These are phyloP conservation scores for Melanostigma gelatinosum DNA, from an alignment of 2,113 vertebrate genomes.

Conservation along the genomic window DNA sequence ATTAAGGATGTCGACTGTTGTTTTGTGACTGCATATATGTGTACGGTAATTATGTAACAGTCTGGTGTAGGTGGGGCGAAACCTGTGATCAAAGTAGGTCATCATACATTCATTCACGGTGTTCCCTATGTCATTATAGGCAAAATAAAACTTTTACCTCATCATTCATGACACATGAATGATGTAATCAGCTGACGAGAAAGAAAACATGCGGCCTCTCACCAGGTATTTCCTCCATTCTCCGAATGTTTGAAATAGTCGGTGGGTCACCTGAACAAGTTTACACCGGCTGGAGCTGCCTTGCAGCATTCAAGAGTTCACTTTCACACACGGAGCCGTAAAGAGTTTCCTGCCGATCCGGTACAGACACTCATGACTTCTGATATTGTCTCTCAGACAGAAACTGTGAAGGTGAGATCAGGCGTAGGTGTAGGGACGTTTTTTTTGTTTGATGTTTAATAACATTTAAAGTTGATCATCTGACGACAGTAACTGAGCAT, in stretches of 20 bases:
- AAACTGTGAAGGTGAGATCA: neutral
- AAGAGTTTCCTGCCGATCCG: neutral
- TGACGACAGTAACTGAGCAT: neutral
- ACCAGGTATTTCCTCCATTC: conserved; percentile 56
- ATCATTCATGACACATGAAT: neutral
- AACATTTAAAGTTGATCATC: neutral
- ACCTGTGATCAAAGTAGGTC: conserved; percentile 8
- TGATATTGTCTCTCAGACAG: neutral
- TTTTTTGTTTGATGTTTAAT: neutral
- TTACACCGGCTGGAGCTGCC: conserved; percentile 50
- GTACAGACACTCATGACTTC: neutral
- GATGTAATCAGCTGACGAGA: neutral
- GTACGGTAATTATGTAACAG: neutral
- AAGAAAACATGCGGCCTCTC: conserved; percentile 6
- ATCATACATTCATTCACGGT: neutral
- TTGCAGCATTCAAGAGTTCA: neutral
- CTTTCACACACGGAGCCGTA: neutral
- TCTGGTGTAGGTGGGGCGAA: conserved; percentile 7
- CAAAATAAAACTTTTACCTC: neutral
- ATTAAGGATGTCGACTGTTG: neutral
- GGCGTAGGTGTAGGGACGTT: neutral
- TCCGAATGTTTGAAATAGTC: conserved; percentile 57
- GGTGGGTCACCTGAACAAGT: conserved; percentile 49
- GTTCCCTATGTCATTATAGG: neutral
- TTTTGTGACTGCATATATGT: conserved; percentile 24